Evolutionary conservation across 2,888 invertebrate genomes (phyloP), one percentile per base, ranked within the genome.

Genomic region (Augochlorella aurata): DNA sequence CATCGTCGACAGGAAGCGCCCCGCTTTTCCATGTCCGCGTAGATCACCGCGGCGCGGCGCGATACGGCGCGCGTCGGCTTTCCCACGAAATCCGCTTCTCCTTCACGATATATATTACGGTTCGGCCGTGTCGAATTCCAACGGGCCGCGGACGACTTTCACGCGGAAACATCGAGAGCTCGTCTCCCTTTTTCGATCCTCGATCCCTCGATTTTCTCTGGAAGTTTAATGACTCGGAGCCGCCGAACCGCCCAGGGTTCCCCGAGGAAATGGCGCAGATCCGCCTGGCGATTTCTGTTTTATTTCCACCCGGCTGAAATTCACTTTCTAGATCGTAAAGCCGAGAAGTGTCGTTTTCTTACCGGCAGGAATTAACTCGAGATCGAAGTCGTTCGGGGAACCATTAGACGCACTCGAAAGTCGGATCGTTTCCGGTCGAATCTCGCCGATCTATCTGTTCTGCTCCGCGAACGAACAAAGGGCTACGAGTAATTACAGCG

Each of bases 251-350:
- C 63, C 10, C 8, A 44, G 63, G 29, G 21, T 47, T 47, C 10
- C n/a, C 9, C 14, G 16, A 12, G 54, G 54, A 14, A 67, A 47
- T 16, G 16, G 16, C 52, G 29, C 66, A 14, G 82, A 81, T 75
- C 75, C 79, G 82, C 82, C 81, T 69, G 71, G 66, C 79, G 86
- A 81, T 87, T 84, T 87, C 85, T 84, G 78, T 79, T 87, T 87
- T 85, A 85, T 81, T 85, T 71, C 21, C 18, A 9, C 10, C 29
- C 63, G 10, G 63, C 38, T 63, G 29, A 90, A 91, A 92, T 92
- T 92, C 91, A 92, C 92, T 93, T 93, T 93, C 93, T 93, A 92
- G 90, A 89, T 90, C 91, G 90, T 92, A 92, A 91, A 91, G 89
- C 89, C 85, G 74, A 44, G 66, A 70, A 63, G 16, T 66, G 52